Conservation (phyloP, 1,140 invertebrate genomes). For the Neuroterus valhalla region DNA sequence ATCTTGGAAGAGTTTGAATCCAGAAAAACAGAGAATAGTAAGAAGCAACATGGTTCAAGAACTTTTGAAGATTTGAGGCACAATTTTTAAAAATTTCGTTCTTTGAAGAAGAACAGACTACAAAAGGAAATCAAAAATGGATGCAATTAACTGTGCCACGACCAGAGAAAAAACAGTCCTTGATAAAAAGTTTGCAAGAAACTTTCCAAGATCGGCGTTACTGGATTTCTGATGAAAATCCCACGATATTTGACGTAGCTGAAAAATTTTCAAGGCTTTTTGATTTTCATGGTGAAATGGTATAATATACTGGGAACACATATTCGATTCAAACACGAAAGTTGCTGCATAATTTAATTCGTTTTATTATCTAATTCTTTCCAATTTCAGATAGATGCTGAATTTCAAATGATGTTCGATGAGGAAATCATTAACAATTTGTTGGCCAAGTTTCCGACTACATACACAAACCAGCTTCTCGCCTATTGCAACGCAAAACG, state of each 20-base stretch:
- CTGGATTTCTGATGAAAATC: conserved; percentile 17
- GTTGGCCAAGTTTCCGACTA: neutral
- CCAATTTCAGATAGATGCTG: neutral
- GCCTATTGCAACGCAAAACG: neutral
- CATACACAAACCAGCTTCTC: neutral
- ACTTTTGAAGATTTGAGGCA: too few relatives aligned
- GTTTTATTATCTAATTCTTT: too few relatives aligned
- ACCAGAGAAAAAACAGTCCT: neutral
- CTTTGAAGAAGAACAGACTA: too few relatives aligned
- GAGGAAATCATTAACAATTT: neutral
- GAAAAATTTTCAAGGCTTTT: neutral
- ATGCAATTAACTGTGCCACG: neutral
- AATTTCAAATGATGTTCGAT: neutral
- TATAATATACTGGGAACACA: neutral
- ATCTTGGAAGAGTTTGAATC: too few relatives aligned
- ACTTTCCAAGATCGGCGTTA: neutral
- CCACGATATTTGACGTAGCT: conserved; percentile 17
- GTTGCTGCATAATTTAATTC: too few relatives aligned
- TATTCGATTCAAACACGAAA: neutral
- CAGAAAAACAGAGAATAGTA: too few relatives aligned
- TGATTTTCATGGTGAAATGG: conserved; percentile 30
- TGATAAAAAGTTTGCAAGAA: neutral
- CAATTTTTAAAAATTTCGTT: too few relatives aligned
- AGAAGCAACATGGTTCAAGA: too few relatives aligned
- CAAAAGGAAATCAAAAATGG: too few relatives aligned